Base-by-base conservation (phyloP, 2,797 vertebrate genomes). In the Chloroceryle amazona region DNA sequence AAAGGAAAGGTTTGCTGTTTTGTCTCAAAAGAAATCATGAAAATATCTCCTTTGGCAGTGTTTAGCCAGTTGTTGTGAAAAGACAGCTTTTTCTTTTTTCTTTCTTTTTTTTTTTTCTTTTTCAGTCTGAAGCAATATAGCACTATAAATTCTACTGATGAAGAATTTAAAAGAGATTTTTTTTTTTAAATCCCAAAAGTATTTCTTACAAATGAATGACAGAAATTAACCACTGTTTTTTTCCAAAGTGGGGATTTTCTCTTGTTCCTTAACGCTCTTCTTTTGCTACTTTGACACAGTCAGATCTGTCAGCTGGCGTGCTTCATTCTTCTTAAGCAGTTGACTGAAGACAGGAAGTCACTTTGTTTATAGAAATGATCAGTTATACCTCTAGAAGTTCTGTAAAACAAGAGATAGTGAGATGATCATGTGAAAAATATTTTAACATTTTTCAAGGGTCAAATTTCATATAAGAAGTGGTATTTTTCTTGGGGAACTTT, bases 401-500 rank as follows among this genome's bases (percentile, higher is more conserved):
- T 88, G 42, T 81, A 92, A 82, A 96, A 94, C 14, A 96, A 84
- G 76, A 93, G 86, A 94, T 81, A 89, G 74, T 62, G 75, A 97
- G 80, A 46, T 92, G 52, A 72, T 80, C 66, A 33, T 60, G 54
- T 92, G 91, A 96, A 96, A 97, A 95, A 92, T 96, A 92, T 74
- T 94, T 95, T 95, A 93, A 91, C 73, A 61, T 84, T 95, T 86
- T 92, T 89, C 72, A 92, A 81, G 86, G 79, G 78, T 96, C 94
- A 93, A 51, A 52, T 97, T 98, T 97, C 90, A 52, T 93, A 82
- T 79, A 87, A 91, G 92, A 93, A 81, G 54, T 67, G 20, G 23
- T 96, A 66, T 95, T 98, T 98, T 96, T 86, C 90, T 96, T 90
- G 51, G 75, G 93, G 84, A 97, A 94, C 85, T 85, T 96, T 86